A percentile compares a stretch with the other conserved stretches of the same genome.
Evolutionary conservation across 2,797 vertebrate species (phyloP).

Genomic region (Schizopygopsis pylzovi): DNA sequence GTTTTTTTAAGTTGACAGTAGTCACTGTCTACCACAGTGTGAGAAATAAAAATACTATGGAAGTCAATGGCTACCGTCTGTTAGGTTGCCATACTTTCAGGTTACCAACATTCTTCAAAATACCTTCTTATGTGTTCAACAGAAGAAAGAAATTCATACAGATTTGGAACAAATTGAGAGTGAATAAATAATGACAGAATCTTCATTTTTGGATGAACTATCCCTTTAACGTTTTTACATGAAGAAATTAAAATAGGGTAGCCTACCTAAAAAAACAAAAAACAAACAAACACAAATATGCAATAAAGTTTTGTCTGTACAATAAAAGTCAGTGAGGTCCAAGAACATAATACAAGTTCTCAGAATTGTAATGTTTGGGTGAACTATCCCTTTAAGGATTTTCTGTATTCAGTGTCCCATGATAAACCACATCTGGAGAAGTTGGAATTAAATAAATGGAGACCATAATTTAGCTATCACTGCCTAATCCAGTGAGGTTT

Average conservation of each 20-base stretch:
- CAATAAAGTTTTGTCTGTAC: not conserved
- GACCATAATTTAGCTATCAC: conserved; percentile 23
- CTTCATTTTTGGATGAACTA: no score
- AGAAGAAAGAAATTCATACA: not conserved
- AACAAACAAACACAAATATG: not conserved
- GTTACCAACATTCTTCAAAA: not conserved
- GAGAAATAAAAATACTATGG: not conserved
- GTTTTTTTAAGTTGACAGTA: not conserved
- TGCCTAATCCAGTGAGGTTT: conserved; percentile 18
- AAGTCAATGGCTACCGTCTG: not conserved
- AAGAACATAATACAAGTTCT: not conserved
- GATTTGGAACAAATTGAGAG: not conserved
- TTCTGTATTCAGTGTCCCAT: not conserved
- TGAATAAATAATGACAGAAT: not conserved
- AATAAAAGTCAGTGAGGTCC: not conserved
- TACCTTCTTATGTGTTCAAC: not conserved
- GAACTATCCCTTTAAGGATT: not conserved
- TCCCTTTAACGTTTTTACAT: no score
- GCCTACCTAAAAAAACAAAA: not conserved
- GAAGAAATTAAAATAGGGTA: not conserved
- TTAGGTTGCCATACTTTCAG: not conserved
- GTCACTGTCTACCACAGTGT: not conserved
- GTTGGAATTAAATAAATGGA: not conserved
- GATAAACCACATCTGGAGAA: conserved; percentile 4
- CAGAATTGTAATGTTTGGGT: not conserved